Percentiles rank a stretch among this genome's conserved stretches.
These are phyloP conservation scores for Plebejus argus DNA, from an alignment of 2,888 invertebrate species.

Conservation along the genomic window DNA sequence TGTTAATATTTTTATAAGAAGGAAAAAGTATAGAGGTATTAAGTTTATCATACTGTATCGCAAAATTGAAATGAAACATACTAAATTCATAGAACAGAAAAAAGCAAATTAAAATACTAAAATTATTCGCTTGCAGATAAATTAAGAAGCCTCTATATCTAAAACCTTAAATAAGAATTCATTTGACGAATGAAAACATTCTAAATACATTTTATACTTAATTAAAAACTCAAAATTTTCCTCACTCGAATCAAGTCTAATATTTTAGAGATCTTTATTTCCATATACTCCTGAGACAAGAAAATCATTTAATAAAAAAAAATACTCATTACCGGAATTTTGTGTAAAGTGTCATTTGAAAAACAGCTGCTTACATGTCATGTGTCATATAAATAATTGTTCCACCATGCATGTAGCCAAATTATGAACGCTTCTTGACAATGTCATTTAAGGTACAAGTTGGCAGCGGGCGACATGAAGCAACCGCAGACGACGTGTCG, in stretches of 20 bases:
- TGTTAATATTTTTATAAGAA: no score
- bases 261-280: constrained; percentile 13
- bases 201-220: not conserved
- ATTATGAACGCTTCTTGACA: no score
- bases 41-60: not conserved
- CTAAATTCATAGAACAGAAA: not conserved
- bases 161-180: not conserved
- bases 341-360: no score
- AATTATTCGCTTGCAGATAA: not conserved
- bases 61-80: not conserved
- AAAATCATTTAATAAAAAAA: not conserved
- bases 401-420: no score
- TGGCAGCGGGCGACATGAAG: no score
- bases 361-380: no score
- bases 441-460: no score
- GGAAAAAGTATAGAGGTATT: not conserved
- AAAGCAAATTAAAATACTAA: not conserved
- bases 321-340: not conserved
- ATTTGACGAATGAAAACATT: not conserved
- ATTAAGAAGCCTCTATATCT: constrained; percentile 1
- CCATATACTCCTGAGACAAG: not conserved
- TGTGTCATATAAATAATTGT: no score
- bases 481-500: no score
- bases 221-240: not conserved
- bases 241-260: not conserved